Evolutionary conservation across 1,140 invertebrate genomes (phyloP).

Genomic region (Hylaeus volcanicus): DNA sequence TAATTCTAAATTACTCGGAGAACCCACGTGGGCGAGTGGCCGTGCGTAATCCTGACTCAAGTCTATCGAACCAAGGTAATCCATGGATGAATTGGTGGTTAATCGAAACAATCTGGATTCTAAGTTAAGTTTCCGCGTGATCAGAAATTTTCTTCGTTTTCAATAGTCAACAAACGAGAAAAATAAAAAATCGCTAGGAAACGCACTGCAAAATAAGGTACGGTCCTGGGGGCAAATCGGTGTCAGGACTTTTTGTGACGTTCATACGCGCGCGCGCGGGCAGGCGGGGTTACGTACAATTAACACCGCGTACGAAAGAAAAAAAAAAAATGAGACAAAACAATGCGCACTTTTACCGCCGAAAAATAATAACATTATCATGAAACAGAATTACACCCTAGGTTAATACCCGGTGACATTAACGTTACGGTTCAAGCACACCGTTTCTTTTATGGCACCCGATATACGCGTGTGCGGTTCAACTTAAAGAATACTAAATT

Average conservation of each 20-base stretch:
- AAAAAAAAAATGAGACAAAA: background rate
- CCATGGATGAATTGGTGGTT: background rate
- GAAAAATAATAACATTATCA: background rate
- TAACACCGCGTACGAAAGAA: background rate
- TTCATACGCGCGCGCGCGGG: background rate
- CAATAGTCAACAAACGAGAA: background rate
- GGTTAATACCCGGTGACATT: background rate
- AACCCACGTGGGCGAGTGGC: constrained; percentile 7
- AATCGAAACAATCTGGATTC: background rate
- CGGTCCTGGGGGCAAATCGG: background rate
- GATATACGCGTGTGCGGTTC: background rate
- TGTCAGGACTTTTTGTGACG: background rate
- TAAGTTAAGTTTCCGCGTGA: background rate
- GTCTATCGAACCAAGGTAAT: background rate
- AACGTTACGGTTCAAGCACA: background rate
- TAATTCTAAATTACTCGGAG: constrained; percentile 63
- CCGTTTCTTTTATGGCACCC: background rate
- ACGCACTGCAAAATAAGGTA: background rate
- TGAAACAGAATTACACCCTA: constrained; percentile 4
- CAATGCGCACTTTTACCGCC: background rate
- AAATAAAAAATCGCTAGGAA: background rate
- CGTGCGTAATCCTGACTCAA: constrained; percentile 2
- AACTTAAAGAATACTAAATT: constrained; percentile 5
- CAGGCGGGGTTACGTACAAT: background rate
- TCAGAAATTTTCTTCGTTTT: background rate